phyloP scores from a whole-genome alignment of 2,113 vertebrate species.

The Takifugu bimaculatus region DNA sequence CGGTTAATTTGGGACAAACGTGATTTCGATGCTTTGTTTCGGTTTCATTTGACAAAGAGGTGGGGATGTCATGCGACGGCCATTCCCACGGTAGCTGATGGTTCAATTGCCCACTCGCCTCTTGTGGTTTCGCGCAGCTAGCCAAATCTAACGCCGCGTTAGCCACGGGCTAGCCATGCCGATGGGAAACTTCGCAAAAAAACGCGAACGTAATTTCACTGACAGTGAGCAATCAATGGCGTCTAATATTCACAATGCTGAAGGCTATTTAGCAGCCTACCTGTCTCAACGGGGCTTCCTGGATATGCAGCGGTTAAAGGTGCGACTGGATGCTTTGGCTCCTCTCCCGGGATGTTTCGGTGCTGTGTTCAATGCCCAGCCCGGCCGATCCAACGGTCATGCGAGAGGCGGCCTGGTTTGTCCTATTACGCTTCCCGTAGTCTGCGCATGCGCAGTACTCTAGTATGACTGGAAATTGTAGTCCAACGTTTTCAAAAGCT shows the following conservation, averaged over 20 bases:
- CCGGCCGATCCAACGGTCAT: constrained; percentile 20
- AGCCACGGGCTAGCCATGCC: constrained; percentile 39
- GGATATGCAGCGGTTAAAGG: background rate
- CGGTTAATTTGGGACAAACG: background rate
- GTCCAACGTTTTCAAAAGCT: background rate
- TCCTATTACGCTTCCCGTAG: constrained; percentile 39
- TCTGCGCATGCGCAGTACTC: constrained; percentile 20
- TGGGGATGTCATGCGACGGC: background rate
- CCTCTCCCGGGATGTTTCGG: constrained; percentile 24
- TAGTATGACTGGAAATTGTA: constrained; percentile 15
- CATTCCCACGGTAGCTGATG: background rate
- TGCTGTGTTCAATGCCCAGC: constrained; percentile 47
- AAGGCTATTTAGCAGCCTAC: constrained; percentile 21
- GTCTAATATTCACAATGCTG: background rate
- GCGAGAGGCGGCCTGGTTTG: background rate
- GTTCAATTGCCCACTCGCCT: background rate
- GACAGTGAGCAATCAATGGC: constrained; percentile 1
- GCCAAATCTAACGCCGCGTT: constrained; percentile 31
- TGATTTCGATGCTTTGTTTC: background rate
- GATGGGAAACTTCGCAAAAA: constrained; percentile 30
- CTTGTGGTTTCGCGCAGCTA: constrained; percentile 7
- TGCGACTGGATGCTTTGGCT: constrained; percentile 27
- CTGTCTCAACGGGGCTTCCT: constrained; percentile 10
- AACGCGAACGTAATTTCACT: background rate
- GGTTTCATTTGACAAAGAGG: background rate